Evolutionary conservation across 2,113 vertebrate species (phyloP), one percentile per base, ranked within the genome.

Genomic region (Setophaga kirtlandii): DNA sequence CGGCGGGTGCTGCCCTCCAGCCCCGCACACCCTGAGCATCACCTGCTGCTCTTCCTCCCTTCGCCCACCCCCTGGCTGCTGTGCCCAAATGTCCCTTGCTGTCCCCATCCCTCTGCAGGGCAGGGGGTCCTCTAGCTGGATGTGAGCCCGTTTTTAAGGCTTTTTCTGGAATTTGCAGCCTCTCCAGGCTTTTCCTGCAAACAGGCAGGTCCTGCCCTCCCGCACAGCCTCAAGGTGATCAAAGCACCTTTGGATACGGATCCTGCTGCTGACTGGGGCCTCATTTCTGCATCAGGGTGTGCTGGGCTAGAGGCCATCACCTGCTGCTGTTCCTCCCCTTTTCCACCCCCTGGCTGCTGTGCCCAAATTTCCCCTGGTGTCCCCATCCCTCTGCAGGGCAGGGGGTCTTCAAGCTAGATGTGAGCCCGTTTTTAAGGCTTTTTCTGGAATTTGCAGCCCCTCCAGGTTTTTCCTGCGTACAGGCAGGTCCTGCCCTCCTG

Each of bases 41-140:
- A 3, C 77, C 6, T 8, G 4, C 9, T 31, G 44, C 60, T 22
- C 8, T 1, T 80, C 33, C 56, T 65, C 14, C 4, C 1, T 49
- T 50, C 6, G 0, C 12, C 53, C 49, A 9, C 10, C 60, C 2
- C 8, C 1, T 0, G 8, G 9, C 22, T 42, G 6, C 1, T 11
- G 49, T 25, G 21, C 49, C 71, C 79, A 18, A 42, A 56, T 10
- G 15, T 70, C 35, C 44, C 52, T 2, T 5, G 2, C 1, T 11
- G 28, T 30, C 39, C 21, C 31, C 33, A 10, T 30, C 33, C 83
- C 23, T 60, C 30, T 0, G 0, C 12, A 8, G n/a, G 17, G 37
- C 0, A 0, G n/a, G 31, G 19, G 12, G 2, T 2, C 0, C 3
- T n/a, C 28, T 6, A 3, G 42, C 23, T 56, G 5, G 5, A 0